Percentiles rank a stretch among this genome's conserved stretches.
These are phyloP conservation scores for Lagenorhynchus albirostris DNA, from an alignment of 2,113 vertebrate species.

Conservation along the genomic window DNA sequence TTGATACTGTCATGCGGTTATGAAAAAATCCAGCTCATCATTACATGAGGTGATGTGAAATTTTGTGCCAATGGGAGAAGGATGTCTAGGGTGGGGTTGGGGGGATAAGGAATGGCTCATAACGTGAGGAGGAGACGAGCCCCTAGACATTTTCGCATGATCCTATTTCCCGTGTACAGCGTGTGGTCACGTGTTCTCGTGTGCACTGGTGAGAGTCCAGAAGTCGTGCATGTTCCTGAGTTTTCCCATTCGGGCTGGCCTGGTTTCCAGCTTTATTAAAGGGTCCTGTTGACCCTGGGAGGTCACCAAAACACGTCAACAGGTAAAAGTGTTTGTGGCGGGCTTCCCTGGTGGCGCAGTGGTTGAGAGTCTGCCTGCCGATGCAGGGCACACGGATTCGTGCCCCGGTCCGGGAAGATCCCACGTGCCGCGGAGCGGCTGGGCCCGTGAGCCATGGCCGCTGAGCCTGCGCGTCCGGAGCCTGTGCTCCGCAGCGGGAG, in stretches of 20 bases:
- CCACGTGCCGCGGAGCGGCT: too few relatives aligned
- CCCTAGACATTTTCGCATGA: rapidly evolving
- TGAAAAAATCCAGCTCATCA: not conserved
- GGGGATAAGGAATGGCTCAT: not conserved
- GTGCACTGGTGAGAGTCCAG: not conserved
- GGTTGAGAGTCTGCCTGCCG: too few relatives aligned
- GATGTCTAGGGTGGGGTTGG: rapidly evolving
- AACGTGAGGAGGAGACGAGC: rapidly evolving
- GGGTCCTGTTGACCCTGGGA: not conserved
- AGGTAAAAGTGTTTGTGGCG: rapidly evolving
- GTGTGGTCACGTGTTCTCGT: too few relatives aligned
- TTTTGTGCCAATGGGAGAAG: not conserved
- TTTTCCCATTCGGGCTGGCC: too few relatives aligned
- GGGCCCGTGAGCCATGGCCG: too few relatives aligned
- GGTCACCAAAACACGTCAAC: not conserved
- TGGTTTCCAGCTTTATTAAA: not conserved
- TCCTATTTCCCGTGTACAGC: not conserved
- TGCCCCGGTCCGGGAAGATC: too few relatives aligned
- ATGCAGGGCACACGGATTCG: too few relatives aligned
- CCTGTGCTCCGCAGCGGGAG: too few relatives aligned
- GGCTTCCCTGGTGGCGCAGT: too few relatives aligned
- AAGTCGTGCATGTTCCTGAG: rapidly evolving
- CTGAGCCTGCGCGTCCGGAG: too few relatives aligned
- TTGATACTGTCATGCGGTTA: not conserved
- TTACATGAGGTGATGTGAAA: not conserved